These are phyloP conservation scores for Neogobius melanostomus DNA, from an alignment of 2,113 vertebrate species.

Conservation along the genomic window DNA sequence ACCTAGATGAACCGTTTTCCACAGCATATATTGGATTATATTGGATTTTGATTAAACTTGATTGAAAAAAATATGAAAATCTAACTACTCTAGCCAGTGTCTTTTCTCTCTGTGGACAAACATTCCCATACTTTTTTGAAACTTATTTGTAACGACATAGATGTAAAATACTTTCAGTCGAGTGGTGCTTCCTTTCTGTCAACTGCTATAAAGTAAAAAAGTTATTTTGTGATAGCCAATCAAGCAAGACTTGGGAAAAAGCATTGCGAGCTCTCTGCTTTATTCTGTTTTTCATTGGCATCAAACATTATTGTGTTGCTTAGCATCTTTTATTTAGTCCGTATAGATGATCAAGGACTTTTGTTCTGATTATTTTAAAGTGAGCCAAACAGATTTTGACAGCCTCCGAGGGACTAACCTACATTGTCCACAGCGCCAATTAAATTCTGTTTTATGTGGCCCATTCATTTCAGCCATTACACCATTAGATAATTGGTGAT, in stretches of 20 bases:
- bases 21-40: neutral
- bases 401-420: neutral
- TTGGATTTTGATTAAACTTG: neutral
- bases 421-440: neutral
- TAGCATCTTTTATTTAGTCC: constrained; percentile 2
- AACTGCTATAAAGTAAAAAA: no score
- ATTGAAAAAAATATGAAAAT: neutral
- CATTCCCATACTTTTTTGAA: no score
- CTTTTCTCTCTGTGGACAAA: no score
- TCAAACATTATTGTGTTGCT: neutral
- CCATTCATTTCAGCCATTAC: neutral
- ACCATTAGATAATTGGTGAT: constrained; percentile 1
- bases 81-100: neutral
- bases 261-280: neutral
- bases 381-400: neutral
- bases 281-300: constrained; percentile 20
- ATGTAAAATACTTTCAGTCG: no score
- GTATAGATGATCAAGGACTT: constrained; percentile 2
- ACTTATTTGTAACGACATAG: no score
- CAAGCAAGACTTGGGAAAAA: no score
- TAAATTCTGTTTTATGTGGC: neutral
- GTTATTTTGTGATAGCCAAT: no score
- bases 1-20: neutral
- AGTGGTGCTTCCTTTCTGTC: no score
- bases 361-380: constrained; percentile 9